Conservation (phyloP, 2,113 vertebrate genomes). For the Megatriorchis doriae region DNA sequence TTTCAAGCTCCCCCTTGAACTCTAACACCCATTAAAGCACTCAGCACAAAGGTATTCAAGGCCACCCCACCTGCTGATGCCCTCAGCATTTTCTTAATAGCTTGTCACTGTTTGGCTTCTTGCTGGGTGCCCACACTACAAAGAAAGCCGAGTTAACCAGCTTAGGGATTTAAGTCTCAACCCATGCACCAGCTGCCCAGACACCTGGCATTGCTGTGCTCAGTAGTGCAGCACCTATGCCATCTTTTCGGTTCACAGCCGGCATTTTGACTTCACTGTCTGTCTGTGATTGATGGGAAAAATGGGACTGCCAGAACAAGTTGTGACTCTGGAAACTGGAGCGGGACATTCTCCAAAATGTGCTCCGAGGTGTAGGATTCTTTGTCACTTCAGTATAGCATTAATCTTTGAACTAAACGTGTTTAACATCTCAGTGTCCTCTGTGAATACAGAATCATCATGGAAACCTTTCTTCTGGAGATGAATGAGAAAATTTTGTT, state of each 20-base stretch:
- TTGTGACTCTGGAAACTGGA: neutral
- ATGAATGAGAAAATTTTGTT: neutral
- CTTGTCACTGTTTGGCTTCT: neutral
- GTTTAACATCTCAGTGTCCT: neutral
- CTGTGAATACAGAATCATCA: neutral
- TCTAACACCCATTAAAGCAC: rapidly evolving
- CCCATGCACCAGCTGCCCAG: too few species aligned
- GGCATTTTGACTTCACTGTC: neutral
- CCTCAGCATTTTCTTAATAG: neutral
- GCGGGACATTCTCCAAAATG: neutral
- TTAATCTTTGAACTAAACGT: neutral
- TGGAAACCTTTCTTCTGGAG: neutral
- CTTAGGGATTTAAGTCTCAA: neutral
- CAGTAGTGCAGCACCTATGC: neutral
- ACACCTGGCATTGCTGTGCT: neutral
- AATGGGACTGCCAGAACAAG: neutral
- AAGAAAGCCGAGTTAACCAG: neutral
- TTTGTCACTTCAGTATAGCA: neutral
- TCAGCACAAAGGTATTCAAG: neutral
- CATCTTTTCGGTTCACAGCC: neutral
- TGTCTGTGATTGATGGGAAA: neutral
- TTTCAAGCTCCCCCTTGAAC: neutral
- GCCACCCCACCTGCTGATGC: neutral
- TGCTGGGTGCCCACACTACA: neutral
- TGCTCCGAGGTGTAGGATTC: neutral